Conservation (phyloP, 2,113 vertebrate genomes). For the Desmodus rotundus region DNA sequence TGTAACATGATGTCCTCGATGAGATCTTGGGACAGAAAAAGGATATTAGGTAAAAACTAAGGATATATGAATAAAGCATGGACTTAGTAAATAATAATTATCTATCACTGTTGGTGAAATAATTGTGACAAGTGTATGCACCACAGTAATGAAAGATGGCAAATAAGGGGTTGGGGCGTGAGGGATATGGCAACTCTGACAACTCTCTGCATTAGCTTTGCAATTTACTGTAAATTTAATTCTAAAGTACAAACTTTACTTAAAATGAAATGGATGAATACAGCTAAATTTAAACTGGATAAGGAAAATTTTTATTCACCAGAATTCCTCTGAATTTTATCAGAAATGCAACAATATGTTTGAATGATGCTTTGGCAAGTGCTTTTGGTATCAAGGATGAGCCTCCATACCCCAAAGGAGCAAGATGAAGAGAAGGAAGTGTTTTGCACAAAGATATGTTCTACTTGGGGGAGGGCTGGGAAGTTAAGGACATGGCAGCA, state of each 20-base stretch:
- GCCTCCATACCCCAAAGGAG: background rate
- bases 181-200: background rate
- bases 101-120: background rate
- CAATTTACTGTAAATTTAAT: background rate
- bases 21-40: background rate
- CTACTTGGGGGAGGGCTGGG: background rate
- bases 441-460: background rate
- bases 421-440: no score
- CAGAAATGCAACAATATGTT: background rate
- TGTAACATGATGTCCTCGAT: background rate
- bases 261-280: background rate
- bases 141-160: background rate
- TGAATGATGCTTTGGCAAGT: background rate
- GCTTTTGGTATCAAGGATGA: background rate
- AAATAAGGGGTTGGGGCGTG: background rate
- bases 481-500: accelerated
- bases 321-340: background rate
- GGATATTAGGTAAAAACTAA: background rate
- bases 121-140: background rate
- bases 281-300: background rate
- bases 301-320: background rate
- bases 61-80: background rate
- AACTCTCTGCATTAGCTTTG: background rate
- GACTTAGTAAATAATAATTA: background rate
- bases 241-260: background rate